Base-by-base conservation (phyloP, 92 coral and sea anemone genomes). In the Actinostola sp. region DNA sequence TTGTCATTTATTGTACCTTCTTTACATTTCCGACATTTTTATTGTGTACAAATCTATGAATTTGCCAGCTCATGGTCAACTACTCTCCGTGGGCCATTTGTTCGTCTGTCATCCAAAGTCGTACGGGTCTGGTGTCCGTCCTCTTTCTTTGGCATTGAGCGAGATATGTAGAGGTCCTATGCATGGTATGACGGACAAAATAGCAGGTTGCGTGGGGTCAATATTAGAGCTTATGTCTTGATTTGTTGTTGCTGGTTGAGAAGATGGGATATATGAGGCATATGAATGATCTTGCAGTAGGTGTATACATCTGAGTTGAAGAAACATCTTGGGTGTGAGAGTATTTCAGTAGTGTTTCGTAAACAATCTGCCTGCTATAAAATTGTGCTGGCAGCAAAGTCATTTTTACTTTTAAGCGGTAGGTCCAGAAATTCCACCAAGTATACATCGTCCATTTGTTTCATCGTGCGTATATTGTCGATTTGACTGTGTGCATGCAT, bases 311-410 rank as follows among this genome's bases (percentile, higher is more conserved):
- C 11, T 36, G 42, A 4, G 42, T 36, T 36, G 42, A 36, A 36
- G 4, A 4, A 41, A 11, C 42, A 36, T 36, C 6, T 4, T 36
- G 4, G 4, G 4, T 4, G 11, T 11, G 42, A 11, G 4, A 36
- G 42, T n/a, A 62, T 44, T 61, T 73, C 34, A 13, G 17, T 5
- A 77, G 52, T 34, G 65, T 69, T 69, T 71, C 51, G 25, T 78
- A 69, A 15, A 63, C 80, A 33, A 67, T 58, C 33, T 80, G 72
- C 34, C 79, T 36, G 33, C 44, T 61, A 27, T 80, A 80, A 34
- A 80, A 80, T 33, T 80, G 85, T 17, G 72, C 71, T 28, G 79
- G 73, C 80, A n/a, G 70, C 63, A 70, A 86, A 81, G 33, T 81
- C 79, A 1, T 81, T 57, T 62, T 67, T 81, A 31, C 76, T 67